These are phyloP conservation scores for Tragopan temminckii DNA, from an alignment of 2,797 vertebrate genomes.

Conservation along the genomic window DNA sequence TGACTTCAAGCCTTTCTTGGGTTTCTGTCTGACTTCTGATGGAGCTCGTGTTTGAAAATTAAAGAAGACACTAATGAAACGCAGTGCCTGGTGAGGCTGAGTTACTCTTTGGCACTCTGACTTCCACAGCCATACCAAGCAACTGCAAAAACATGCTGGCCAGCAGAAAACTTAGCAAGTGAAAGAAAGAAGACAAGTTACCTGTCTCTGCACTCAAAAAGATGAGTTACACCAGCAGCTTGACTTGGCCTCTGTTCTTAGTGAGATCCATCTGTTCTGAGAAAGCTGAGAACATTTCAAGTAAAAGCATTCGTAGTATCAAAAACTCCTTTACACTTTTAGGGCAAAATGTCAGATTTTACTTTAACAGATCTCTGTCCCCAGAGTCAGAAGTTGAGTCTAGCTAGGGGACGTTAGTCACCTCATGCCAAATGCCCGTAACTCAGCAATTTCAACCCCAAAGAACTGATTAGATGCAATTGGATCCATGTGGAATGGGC, in stretches of 20 bases:
- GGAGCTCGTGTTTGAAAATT: not conserved
- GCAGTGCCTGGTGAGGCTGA: not conserved
- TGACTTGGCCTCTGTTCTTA: constrained; percentile 31
- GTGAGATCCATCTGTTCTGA: constrained; percentile 53
- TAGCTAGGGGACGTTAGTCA: not conserved
- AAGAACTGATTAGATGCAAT: constrained; percentile 11
- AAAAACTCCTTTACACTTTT: constrained; percentile 37
- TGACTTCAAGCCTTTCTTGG: not conserved
- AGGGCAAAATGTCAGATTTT: constrained; percentile 62
- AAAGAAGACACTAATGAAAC: not conserved
- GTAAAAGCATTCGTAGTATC: constrained; percentile 28
- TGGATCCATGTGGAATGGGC: constrained; percentile 15
- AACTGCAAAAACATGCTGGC: not conserved
- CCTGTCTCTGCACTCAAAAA: constrained; percentile 46
- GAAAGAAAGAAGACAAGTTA: constrained; percentile 37
- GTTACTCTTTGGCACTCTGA: not conserved
- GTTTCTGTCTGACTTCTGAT: not conserved
- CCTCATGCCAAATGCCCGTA: not conserved
- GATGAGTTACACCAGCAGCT: constrained; percentile 17
- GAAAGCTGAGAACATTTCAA: constrained; percentile 45
- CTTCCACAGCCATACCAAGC: not conserved
- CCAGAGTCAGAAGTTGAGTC: constrained; percentile 24
- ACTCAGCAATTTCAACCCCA: constrained; percentile 14
- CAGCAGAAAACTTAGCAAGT: not conserved
- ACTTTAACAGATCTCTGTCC: constrained; percentile 31